These are phyloP conservation scores for Galago senegalensis DNA, from an alignment of 2,797 vertebrate species.

Conservation along the genomic window DNA sequence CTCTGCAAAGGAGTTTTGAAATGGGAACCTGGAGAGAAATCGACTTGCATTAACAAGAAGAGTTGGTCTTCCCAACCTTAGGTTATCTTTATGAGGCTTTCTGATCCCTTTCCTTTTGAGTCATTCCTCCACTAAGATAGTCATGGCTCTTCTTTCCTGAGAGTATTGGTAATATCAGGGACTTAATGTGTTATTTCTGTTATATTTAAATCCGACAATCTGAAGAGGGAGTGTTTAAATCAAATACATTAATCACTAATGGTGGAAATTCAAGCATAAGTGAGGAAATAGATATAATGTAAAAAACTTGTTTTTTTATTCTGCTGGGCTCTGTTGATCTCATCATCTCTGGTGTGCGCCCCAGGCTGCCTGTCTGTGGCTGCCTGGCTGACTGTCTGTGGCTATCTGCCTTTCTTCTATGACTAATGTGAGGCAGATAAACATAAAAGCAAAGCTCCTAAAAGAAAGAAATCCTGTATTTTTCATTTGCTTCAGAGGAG, in stretches of 20 bases:
- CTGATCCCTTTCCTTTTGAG: not conserved
- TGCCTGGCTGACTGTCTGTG: not conserved
- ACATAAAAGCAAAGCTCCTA: not conserved
- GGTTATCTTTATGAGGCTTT: not conserved
- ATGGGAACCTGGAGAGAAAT: not conserved
- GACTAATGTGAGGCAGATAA: not conserved
- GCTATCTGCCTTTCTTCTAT: not conserved
- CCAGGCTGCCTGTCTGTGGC: not conserved
- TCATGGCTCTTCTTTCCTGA: slow-evolving; percentile 38
- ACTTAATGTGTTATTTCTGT: slow-evolving; percentile 45
- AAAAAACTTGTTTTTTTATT: not conserved
- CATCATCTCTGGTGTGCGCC: not conserved
- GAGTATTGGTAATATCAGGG: not conserved
- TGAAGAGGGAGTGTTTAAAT: slow-evolving; percentile 39
- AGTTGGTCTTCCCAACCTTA: not conserved
- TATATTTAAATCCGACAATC: slow-evolving; percentile 39
- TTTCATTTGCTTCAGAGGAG: slow-evolving; percentile 43
- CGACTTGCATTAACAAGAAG: slow-evolving; percentile 1
- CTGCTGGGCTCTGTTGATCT: not conserved
- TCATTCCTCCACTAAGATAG: slow-evolving; percentile 40
- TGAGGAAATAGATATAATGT: slow-evolving; percentile 31
- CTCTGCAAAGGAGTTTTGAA: slow-evolving; percentile 24
- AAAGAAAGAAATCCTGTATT: not conserved
- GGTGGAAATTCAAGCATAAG: slow-evolving; percentile 58
- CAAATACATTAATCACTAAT: slow-evolving; percentile 65